These are phyloP conservation scores for Drosophila ogumai DNA, from an alignment of 1,140 invertebrate species.

Conservation along the genomic window DNA sequence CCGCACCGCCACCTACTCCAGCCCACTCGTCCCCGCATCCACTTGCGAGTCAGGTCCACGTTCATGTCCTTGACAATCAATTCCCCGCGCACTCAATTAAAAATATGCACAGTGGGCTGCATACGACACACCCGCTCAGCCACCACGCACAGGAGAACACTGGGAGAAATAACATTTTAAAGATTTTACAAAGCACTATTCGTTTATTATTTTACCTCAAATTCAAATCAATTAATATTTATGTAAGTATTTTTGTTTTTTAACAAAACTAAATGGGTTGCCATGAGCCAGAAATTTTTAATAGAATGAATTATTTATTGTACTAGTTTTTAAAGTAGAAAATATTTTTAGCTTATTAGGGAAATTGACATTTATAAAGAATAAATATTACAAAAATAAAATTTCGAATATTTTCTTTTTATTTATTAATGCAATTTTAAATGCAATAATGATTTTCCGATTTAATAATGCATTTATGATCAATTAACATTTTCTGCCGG, in stretches of 20 bases:
- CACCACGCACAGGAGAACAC: conserved; percentile 18
- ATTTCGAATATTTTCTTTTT: no score
- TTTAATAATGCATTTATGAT: background rate
- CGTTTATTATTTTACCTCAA: background rate
- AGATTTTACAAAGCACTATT: background rate
- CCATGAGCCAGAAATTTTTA: no score
- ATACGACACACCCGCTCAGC: conserved; percentile 45
- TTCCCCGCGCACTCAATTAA: conserved; percentile 82
- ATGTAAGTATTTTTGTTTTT: no score
- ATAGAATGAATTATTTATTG: no score
- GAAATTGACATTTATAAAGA: no score
- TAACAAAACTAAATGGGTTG: no score
- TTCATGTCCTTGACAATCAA: conserved; percentile 82
- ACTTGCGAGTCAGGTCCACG: conserved; percentile 66
- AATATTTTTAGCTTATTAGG: no score
- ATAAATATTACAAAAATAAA: no score
- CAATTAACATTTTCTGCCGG: background rate
- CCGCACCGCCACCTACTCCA: conserved; percentile 8
- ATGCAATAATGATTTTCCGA: background rate
- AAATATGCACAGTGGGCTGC: conserved; percentile 77
- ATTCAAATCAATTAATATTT: background rate
- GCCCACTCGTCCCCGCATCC: conserved; percentile 23
- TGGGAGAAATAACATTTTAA: background rate
- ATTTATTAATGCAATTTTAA: no score
- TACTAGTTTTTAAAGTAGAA: no score